Evolutionary conservation across 2,113 vertebrate genomes (phyloP), one percentile per base, ranked within the genome.

Genomic region (Tapirus terrestris): DNA sequence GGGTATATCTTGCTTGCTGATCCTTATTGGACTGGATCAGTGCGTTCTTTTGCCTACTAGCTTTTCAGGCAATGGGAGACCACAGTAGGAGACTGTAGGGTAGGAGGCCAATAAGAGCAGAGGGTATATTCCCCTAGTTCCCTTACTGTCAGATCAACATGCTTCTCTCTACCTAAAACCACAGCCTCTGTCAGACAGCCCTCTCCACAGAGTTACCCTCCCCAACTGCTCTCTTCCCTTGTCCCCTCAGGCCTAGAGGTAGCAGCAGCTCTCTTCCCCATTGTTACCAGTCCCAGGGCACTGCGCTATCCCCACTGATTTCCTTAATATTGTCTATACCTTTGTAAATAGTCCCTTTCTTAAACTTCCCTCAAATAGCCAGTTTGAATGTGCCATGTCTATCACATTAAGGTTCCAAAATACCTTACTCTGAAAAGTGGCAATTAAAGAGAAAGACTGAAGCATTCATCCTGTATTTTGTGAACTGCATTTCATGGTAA

Each of bases 391-490:
- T 90, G 72, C 61, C 81, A 93, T 56, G 45, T 63, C 39, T 96
- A 79, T 79, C 25, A 96, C 53, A 93, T 25, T 68, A 92, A 91
- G 43, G 20, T 18, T 96, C 75, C 33, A 93, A 95, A 96, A 68
- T 77, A 68, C 21, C 36, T 90, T 92, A 75, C 48, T 92, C 56
- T 94, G 39, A 81, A 80, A 75, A 97, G 82, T 31, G 43, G 33
- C 43, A 84, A 96, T 79, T 75, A 96, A 89, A 48, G n/a, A 88
- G 61, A 68, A 82, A 94, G 33, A 65, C 21, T 79, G 75, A 79
- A 87, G n/a, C 33, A 88, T 25, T 87, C 5, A 73, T 70, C 8
- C 60, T 86, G 25, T 68, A 63, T 43, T 96, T 92, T 65, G 92
- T 60, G 21, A 87, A 61, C 7, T 79, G 18, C 70, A 79, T 83